Base-by-base conservation (phyloP, 1,140 invertebrate species). In the Drosophila littoralis region DNA sequence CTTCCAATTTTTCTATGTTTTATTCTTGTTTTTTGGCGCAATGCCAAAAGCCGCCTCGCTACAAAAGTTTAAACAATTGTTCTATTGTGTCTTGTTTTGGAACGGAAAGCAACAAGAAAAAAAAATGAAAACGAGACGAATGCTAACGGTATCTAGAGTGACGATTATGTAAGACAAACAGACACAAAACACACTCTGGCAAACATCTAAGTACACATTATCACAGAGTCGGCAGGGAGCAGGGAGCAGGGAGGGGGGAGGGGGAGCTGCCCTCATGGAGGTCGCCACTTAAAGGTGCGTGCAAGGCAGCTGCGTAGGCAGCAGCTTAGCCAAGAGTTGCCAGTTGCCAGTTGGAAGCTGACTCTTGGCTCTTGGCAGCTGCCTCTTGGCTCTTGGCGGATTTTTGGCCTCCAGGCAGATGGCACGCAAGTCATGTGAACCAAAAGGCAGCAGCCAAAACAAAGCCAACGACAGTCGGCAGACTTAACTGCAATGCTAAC, bases 151-250 rank as follows among this genome's bases (percentile, higher is more conserved):
- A 88, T 72, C 84, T 89, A 81, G 80, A 89, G 77, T 90, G 84
- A 89, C 85, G 84, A 89, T 89, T 89, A 89, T 89, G 84, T 89
- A 89, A 89, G 85, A 81, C 77, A 88, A 89, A 84, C 64, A 89
- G 67, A 80, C 70, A 42, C 55, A 59, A 64, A 52, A 68, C 10
- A 65, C 33, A 48, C 13, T 32, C 71, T 58, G 67, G 79, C 84
- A 89, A 83, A 89, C 82, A 86, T 86, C 83, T 86, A 86, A 88
- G 52, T 48, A 83, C 64, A 84, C 82, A 81, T 48, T 48, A 48
- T 28, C 65, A 52, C 6, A 7, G 42, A 12, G 45, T 48, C 0
- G 10, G 7, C 6, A 4, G 28, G 12, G 28, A 8, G 12, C 36
- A 22, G 0, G 15, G 8, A 6, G 7, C 2, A 45, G 22, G 32